Evolutionary conservation across 2,888 invertebrate genomes (phyloP), one percentile per base, ranked within the genome.

Genomic region (Calameuta filiformis): DNA sequence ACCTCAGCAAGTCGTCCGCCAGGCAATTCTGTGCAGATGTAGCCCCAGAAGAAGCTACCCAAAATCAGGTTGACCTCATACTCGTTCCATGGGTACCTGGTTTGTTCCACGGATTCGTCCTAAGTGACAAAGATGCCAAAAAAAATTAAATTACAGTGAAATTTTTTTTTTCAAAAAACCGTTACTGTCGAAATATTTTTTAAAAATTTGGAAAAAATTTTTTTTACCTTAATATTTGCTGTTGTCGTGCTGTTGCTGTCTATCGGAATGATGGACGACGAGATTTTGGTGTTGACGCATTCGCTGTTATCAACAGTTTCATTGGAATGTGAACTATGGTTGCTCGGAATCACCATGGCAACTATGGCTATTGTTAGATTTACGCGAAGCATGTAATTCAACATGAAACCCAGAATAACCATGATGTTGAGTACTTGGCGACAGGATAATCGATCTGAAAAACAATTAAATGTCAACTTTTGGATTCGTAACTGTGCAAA

Each of bases 31-130:
- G 97, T 97, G 80, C 97, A 93, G 73, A 98, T 95, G 92, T 98
- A 98, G 15, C 98, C 98, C 96, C 97, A 98, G 93, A 97, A 98
- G 94, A 98, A 98, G 86, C 96, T 95, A 69, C 97, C 97, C 35
- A 97, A 93, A 73, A 98, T 94, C 80, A 95, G 93, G 87, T 97
- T 97, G 89, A 96, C 96, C 87, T 96, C 94, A 85, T 95, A 94
- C 79, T 95, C 94, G 89, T 96, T 94, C 97, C 97, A 98, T 34
- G 94, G 90, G 92, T 96, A 97, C 82, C 94, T 94, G 11, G 88
- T 86, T 76, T 87, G 87, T 6, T 79, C 76, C 11, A 56, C 56
- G 23, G 56, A 40, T n/a, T 84, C 83, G 9, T 83, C 83, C 84
- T 85, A 78, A 12, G 2, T 56, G 56, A 3, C 33, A 33, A 33